These are phyloP conservation scores for Drosophila setifemur DNA, from an alignment of 1,140 invertebrate genomes.

Conservation along the genomic window DNA sequence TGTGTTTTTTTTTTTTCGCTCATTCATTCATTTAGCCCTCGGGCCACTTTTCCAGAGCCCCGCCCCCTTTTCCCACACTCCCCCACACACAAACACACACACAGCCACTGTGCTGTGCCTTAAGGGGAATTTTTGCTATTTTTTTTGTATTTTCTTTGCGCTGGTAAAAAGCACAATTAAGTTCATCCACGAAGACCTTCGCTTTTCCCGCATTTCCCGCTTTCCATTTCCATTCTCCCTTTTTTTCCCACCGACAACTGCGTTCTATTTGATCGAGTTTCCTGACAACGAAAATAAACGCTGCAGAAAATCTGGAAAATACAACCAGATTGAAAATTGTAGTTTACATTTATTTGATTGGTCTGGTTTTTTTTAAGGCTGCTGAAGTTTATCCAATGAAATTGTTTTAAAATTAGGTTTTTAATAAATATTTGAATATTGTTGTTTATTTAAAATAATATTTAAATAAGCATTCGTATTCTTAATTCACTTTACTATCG, in stretches of 20 bases:
- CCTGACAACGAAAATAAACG: neutral
- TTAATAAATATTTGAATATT: too few species aligned
- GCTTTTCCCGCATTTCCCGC: neutral
- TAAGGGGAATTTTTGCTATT: neutral
- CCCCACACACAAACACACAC: neutral
- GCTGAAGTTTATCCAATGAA: too few species aligned
- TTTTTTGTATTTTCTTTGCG: neutral
- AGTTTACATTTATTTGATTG: too few species aligned
- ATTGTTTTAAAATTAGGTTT: too few species aligned
- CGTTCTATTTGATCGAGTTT: slow-evolving; percentile 61
- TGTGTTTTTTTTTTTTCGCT: too few species aligned
- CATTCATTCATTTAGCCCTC: neutral
- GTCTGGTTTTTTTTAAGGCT: too few species aligned
- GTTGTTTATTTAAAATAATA: too few species aligned
- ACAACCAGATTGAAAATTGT: too few species aligned
- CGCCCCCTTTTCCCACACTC: slow-evolving; percentile 1
- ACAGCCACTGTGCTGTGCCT: slow-evolving; percentile 8
- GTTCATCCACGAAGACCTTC: slow-evolving; percentile 13
- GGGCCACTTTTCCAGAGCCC: neutral
- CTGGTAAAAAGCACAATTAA: slow-evolving; percentile 48
- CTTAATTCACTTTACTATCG: too few species aligned
- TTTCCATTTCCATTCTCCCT: too few species aligned
- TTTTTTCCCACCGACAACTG: slow-evolving; percentile 38
- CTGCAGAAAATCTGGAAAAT: too few species aligned
- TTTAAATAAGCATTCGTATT: too few species aligned